Evolutionary conservation across 2,797 vertebrate species (phyloP).

Genomic region (Muscicapa striata): DNA sequence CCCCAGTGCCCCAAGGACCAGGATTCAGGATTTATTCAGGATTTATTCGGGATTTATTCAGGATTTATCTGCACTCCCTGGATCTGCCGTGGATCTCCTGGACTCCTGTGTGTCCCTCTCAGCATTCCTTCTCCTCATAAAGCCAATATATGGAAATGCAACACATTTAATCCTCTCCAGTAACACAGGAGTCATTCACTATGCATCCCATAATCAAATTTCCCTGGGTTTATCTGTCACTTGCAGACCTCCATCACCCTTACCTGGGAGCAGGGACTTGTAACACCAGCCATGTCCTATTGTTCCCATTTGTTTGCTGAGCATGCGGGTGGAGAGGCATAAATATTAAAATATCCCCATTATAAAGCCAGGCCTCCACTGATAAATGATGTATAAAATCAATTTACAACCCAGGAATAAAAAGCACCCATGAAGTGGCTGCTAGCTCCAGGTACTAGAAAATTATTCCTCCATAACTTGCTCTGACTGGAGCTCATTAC

Average conservation of each 20-base stretch:
- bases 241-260: constrained; percentile 40
- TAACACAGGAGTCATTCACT: neutral
- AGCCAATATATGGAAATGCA: neutral
- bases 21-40: neutral
- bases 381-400: constrained; percentile 78
- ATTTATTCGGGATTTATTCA: neutral
- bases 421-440: constrained; percentile 44
- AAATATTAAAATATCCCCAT: constrained; percentile 71
- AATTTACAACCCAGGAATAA: constrained; percentile 73
- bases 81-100: rapidly evolving
- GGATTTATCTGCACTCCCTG: rapidly evolving
- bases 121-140: neutral
- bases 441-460: constrained; percentile 49
- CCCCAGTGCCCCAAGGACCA: neutral
- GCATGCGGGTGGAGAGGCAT: constrained; percentile 4
- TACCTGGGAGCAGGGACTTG: neutral
- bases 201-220: constrained; percentile 32
- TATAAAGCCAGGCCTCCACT: constrained; percentile 65
- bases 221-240: constrained; percentile 30
- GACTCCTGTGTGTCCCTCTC: rapidly evolving
- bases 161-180: constrained; percentile 11
- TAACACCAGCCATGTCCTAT: constrained; percentile 39
- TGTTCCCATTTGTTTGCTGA: constrained; percentile 57
- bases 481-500: constrained; percentile 49
- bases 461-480: constrained; percentile 66